Percentiles rank a stretch among this genome's conserved stretches.
Conservation (phyloP, 1,140 invertebrate species). For the Octopus bimaculoides region DNA sequence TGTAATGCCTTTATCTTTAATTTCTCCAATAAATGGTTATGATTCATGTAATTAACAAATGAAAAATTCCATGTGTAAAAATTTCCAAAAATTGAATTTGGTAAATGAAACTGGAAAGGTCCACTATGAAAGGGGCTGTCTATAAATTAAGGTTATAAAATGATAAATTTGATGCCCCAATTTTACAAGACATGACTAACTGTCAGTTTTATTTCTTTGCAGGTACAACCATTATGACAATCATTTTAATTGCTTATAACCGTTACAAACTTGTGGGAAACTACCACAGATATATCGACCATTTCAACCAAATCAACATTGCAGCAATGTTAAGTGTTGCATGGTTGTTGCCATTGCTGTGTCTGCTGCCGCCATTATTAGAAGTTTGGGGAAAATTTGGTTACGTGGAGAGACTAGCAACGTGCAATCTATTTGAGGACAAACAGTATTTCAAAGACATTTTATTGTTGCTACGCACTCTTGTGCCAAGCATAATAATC, state of each 20-base stretch:
- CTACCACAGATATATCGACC: conserved; percentile 22
- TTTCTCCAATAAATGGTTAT: too few relatives aligned
- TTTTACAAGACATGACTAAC: too few relatives aligned
- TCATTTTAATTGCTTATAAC: conserved; percentile 40
- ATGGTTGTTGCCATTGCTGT: conserved; percentile 32
- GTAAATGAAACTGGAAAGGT: too few relatives aligned
- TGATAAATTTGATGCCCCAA: too few relatives aligned
- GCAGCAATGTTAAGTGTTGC: conserved; percentile 26
- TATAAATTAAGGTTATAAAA: too few relatives aligned
- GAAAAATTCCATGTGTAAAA: too few relatives aligned
- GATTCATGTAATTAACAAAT: too few relatives aligned
- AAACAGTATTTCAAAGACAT: conserved; percentile 39
- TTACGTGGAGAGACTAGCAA: conserved; percentile 34
- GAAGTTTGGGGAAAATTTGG: conserved; percentile 36
- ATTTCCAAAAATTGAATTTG: too few relatives aligned
- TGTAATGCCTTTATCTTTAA: too few relatives aligned
- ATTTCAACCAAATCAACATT: conserved; percentile 27
- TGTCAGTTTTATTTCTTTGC: conserved; percentile 15
- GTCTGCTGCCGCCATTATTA: conserved; percentile 28
- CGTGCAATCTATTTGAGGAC: conserved; percentile 37
- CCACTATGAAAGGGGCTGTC: too few relatives aligned
- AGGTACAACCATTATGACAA: conserved; percentile 44
- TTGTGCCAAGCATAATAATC: conserved; percentile 35
- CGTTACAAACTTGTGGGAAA: conserved; percentile 38
- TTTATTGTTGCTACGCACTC: conserved; percentile 33